Conservation (phyloP, 2,797 vertebrate genomes). For the Lutjanus argentimaculatus region DNA sequence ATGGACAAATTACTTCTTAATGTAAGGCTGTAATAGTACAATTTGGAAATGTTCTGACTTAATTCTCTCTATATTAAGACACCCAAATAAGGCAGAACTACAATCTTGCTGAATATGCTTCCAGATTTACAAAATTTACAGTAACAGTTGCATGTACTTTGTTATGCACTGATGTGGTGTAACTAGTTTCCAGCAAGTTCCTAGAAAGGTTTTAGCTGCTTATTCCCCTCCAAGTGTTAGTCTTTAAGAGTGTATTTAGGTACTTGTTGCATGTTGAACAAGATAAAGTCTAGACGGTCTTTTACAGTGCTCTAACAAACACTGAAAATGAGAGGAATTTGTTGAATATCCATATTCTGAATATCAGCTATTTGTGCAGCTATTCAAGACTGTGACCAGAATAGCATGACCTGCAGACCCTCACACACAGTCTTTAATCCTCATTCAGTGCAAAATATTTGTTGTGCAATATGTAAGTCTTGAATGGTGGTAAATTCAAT, state of each 20-base stretch:
- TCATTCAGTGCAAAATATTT: slow-evolving; percentile 19
- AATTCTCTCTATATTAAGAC: neutral
- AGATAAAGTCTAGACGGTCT: neutral
- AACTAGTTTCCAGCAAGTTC: neutral
- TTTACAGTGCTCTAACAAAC: neutral
- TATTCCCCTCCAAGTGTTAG: slow-evolving; percentile 1
- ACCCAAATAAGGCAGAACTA: neutral
- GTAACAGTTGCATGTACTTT: neutral
- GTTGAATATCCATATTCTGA: too few species aligned
- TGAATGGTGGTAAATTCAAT: slow-evolving; percentile 32
- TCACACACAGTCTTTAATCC: slow-evolving; percentile 1
- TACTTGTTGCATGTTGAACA: neutral
- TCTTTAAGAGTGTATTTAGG: slow-evolving; percentile 18
- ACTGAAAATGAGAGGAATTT: too few species aligned
- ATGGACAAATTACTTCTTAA: slow-evolving; percentile 95
- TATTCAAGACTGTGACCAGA: slow-evolving; percentile 28
- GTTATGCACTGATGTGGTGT: slow-evolving; percentile 11
- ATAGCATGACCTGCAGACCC: slow-evolving; percentile 12
- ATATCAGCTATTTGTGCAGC: slow-evolving; percentile 23
- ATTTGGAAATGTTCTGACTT: neutral
- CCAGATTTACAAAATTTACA: neutral
- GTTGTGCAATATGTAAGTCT: too few species aligned
- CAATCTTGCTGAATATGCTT: neutral
- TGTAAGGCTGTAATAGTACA: slow-evolving; percentile 80
- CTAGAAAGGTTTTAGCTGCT: slow-evolving; percentile 29